Evolutionary conservation across 2,888 invertebrate species (phyloP).

Genomic region (Drosophila testacea): DNA sequence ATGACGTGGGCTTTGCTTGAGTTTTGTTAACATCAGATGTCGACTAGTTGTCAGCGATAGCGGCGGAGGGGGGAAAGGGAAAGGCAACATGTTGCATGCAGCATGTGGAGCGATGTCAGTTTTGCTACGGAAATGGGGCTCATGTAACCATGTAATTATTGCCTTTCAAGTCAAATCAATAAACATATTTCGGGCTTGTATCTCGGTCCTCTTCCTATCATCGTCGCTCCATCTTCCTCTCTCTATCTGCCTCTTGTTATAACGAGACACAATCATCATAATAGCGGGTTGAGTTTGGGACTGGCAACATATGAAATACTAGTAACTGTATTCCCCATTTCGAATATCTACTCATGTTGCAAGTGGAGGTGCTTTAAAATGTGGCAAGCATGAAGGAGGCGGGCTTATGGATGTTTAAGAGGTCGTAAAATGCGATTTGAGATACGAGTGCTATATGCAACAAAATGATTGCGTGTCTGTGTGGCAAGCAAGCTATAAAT

Average conservation of each 20-base stretch:
- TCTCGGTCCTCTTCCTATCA: neutral
- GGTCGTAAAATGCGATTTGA: conserved; percentile 28
- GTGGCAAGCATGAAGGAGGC: neutral
- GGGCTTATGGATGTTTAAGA: conserved; percentile 24
- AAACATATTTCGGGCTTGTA: conserved; percentile 42
- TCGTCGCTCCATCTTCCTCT: neutral
- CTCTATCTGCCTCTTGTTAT: neutral
- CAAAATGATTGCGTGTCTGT: conserved; percentile 39
- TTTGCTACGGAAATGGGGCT: conserved; percentile 68
- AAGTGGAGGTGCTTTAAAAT: conserved; percentile 8
- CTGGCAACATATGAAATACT: neutral
- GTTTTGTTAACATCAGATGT: conserved; percentile 40
- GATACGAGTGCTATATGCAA: conserved; percentile 23
- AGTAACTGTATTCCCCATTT: neutral
- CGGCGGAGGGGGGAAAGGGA: neutral
- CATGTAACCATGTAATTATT: conserved; percentile 74
- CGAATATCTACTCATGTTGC: conserved; percentile 5
- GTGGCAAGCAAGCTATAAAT: conserved; percentile 54
- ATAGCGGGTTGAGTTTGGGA: neutral
- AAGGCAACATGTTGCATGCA: conserved; percentile 68
- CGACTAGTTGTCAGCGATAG: conserved; percentile 8
- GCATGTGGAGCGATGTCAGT: conserved; percentile 40
- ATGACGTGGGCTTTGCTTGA: conserved; percentile 23
- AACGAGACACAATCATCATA: conserved; percentile 14
- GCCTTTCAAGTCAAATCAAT: conserved; percentile 71